Evolutionary conservation across 2,888 invertebrate species (phyloP), one percentile per base, ranked within the genome.

Genomic region (Drosophila vallismaia): DNA sequence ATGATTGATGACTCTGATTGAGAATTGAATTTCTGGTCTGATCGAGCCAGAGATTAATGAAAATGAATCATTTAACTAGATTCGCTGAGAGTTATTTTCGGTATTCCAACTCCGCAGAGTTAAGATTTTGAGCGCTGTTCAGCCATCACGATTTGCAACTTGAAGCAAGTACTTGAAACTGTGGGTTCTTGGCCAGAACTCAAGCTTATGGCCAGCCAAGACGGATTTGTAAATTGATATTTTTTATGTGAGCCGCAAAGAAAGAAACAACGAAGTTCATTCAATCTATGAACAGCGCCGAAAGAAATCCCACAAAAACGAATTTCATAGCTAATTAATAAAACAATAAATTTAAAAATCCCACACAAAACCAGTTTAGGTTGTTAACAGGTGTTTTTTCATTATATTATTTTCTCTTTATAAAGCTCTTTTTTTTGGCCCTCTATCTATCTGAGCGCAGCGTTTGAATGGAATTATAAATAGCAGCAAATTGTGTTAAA

Each of bases 331-430:
- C 59, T 74, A 72, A 74, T 77, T 64, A 69, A 53, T 53, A 56
- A 48, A 77, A 38, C 53, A 55, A 54, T 50, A 53, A 55, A 49
- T 71, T 71, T 24, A 10, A 12, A 62, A 58, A 52, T 54, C 52
- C 26, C 31, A 31, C 55, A 40, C 24, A 71, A 82, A 87, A 88
- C 83, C 76, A 71, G 83, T 86, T 82, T 56, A 31, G 66, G 68
- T 73, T 77, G 60, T 74, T 60, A 71, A 72, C 86, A 84, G 83
- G 88, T 84, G 86, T 71, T 83, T 68, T 59, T 50, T 24, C 54
- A 53, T 64, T 55, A 44, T 51, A 46, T 19, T 69, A 67, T 49
- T 44, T 66, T 52, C 24, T 52, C 36, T 66, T 29, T 64, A 50
- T 62, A 63, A 50, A 36, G 10, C 10, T 6, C 28, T 19, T 50